These are phyloP conservation scores for Latheticus oryzae DNA, from an alignment of 2,888 invertebrate species.

Conservation along the genomic window DNA sequence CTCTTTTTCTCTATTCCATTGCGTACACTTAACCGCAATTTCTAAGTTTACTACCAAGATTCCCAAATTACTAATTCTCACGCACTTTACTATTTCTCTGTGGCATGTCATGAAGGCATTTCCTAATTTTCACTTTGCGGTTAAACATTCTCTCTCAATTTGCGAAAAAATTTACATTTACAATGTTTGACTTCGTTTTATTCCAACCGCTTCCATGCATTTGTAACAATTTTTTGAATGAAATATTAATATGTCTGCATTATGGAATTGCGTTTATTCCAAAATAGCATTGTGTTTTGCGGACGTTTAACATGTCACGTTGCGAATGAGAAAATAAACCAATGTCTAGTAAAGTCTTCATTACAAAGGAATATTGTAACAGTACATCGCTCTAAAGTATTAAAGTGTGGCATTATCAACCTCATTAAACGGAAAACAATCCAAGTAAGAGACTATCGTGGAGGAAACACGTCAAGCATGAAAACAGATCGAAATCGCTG, in stretches of 20 bases:
- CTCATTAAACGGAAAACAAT: constrained; percentile 34
- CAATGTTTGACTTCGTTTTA: no score
- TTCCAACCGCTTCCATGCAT: no score
- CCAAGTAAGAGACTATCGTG: constrained; percentile 19
- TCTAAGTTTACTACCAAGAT: constrained; percentile 6
- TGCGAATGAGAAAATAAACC: constrained; percentile 33
- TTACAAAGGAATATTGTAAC: constrained; percentile 20
- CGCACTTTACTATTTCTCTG: constrained; percentile 11
- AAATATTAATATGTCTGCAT: no score
- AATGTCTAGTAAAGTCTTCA: constrained; percentile 19
- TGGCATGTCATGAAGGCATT: constrained; percentile 16
- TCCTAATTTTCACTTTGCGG: neutral
- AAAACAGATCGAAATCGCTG: constrained; percentile 30
- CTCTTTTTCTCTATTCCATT: constrained; percentile 1
- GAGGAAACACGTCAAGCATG: constrained; percentile 29
- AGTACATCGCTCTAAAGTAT: constrained; percentile 22
- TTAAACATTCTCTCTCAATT: no score
- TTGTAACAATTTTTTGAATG: no score
- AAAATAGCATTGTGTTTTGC: no score
- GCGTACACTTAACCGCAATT: constrained; percentile 4
- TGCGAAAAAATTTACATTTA: no score
- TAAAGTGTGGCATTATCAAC: constrained; percentile 25
- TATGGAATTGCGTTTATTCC: no score
- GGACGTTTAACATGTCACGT: constrained; percentile 11
- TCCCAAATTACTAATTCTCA: constrained; percentile 14